Evolutionary conservation across 2,113 vertebrate genomes (phyloP).

Genomic region (Cinclus mexicanus): DNA sequence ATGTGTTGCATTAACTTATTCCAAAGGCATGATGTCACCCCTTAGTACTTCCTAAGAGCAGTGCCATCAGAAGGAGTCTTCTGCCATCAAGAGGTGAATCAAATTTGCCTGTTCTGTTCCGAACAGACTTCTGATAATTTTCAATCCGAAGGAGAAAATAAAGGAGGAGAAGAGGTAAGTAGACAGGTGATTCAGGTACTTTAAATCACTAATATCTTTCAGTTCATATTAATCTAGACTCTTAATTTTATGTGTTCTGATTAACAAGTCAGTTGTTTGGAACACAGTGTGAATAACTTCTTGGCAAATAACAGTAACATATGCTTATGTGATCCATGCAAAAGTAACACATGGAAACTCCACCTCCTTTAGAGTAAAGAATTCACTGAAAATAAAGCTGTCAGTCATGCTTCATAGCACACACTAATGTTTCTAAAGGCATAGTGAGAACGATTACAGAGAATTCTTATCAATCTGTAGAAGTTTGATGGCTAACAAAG

Average conservation of each 20-base stretch:
- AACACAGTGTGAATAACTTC: background rate
- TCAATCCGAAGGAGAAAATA: background rate
- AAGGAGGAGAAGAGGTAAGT: background rate
- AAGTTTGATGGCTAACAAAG: background rate
- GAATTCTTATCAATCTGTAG: background rate
- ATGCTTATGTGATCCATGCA: background rate
- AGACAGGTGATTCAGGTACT: background rate
- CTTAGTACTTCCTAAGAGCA: background rate
- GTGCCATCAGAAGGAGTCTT: accelerated
- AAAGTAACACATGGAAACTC: background rate
- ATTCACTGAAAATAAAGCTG: background rate
- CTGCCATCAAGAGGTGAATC: background rate
- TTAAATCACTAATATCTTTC: background rate
- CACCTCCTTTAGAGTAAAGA: background rate
- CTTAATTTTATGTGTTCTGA: background rate
- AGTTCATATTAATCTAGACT: background rate
- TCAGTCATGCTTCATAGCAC: background rate
- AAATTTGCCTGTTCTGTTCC: background rate
- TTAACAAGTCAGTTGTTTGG: background rate
- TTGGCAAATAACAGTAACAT: background rate
- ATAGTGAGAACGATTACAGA: background rate
- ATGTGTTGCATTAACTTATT: background rate
- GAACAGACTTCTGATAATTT: background rate
- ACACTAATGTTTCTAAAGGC: background rate
- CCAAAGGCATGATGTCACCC: background rate